Evolutionary conservation across 2,797 vertebrate species (phyloP).

Genomic region (Octomys mimax): DNA sequence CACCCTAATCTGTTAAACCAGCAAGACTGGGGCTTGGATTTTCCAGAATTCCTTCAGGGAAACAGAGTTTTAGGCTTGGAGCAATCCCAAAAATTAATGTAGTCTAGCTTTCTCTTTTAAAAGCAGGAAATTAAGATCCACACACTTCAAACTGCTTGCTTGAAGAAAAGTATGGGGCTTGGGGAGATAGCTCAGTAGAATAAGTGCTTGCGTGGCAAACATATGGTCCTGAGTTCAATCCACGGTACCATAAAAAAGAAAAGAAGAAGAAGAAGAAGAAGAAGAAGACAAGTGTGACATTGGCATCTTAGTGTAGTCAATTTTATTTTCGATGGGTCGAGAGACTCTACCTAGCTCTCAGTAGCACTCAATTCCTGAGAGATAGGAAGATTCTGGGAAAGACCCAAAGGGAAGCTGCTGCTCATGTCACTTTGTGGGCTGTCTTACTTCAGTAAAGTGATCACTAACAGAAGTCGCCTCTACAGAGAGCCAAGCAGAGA

Average conservation of each 20-base stretch:
- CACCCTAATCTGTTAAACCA: not conserved
- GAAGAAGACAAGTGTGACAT: not conserved
- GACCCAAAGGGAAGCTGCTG: not conserved
- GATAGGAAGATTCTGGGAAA: not conserved
- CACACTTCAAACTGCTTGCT: not conserved
- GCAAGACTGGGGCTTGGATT: not conserved
- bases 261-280: too few relatives aligned
- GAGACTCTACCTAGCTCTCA: not conserved
- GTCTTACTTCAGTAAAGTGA: not conserved
- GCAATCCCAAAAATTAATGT: not conserved
- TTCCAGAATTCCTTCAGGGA: slow-evolving; percentile 45
- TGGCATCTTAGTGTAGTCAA: not conserved
- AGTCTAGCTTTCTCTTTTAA: not conserved
- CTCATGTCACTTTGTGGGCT: not conserved
- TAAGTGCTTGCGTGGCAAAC: too few relatives aligned
- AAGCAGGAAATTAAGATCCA: not conserved
- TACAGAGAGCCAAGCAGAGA: not conserved
- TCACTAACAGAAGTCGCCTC: not conserved
- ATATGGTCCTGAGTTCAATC: too few relatives aligned
- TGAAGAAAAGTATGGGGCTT: not conserved
- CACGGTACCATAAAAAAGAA: too few relatives aligned
- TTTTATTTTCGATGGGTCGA: not conserved
- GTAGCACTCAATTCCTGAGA: not conserved
- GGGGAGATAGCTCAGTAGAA: too few relatives aligned
- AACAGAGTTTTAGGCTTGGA: not conserved